Percentiles rank a stretch among this genome's conserved stretches.
Evolutionary conservation across 2,888 invertebrate species (phyloP).

Genomic region (Oscheius sp.): DNA sequence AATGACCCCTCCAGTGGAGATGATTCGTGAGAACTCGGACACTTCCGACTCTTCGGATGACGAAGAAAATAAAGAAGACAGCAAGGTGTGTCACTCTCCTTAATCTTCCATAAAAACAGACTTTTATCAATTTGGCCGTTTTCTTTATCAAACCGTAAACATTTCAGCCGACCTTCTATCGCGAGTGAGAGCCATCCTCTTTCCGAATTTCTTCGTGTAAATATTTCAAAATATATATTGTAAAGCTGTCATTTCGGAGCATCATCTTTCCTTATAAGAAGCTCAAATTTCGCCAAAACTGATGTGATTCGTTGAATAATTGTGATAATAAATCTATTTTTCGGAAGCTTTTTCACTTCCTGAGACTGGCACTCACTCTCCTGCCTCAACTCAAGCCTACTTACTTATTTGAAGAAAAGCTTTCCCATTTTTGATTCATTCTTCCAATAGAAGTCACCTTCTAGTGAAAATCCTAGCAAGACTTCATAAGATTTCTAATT

Average conservation of each 20-base stretch:
- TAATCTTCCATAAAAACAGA: neutral
- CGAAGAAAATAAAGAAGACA: constrained; percentile 38
- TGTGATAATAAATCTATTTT: constrained; percentile 12
- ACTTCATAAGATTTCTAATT: too few relatives aligned
- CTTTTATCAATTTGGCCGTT: neutral
- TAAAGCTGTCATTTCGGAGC: too few relatives aligned
- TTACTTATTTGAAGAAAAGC: too few relatives aligned
- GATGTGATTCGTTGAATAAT: constrained; percentile 17
- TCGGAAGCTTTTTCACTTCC: too few relatives aligned
- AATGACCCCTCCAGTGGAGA: constrained; percentile 22
- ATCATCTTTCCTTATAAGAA: too few relatives aligned
- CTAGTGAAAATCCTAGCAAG: too few relatives aligned
- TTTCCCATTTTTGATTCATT: too few relatives aligned
- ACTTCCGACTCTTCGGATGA: constrained; percentile 51
- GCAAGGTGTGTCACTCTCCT: constrained; percentile 34
- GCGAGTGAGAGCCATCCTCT: constrained; percentile 33
- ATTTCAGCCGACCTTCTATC: constrained; percentile 63
- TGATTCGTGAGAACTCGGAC: constrained; percentile 32
- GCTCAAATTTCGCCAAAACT: neutral
- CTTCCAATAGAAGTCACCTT: too few relatives aligned
- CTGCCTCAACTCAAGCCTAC: too few relatives aligned
- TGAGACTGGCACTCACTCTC: too few relatives aligned
- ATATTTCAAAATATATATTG: neutral
- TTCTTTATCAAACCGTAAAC: neutral
- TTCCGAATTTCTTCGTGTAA: neutral